A percentile compares a stretch with the other conserved stretches of the same genome.
These are phyloP conservation scores for Plemyria rubiginata DNA, from an alignment of 2,888 invertebrate species.

Conservation along the genomic window DNA sequence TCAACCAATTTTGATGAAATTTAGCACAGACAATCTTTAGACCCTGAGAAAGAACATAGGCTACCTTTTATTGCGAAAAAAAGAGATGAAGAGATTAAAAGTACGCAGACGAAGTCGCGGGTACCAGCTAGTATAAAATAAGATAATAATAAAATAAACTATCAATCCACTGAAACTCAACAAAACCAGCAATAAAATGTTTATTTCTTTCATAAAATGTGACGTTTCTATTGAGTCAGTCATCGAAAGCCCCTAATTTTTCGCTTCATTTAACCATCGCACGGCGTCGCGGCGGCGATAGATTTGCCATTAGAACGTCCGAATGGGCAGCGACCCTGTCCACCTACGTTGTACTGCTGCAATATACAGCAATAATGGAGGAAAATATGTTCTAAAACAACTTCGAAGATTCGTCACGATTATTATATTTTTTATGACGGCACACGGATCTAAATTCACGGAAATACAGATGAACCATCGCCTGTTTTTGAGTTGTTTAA, in stretches of 20 bases:
- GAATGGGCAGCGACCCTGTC: slow-evolving; percentile 48
- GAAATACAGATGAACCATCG: too few species aligned
- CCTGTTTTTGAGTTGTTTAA: too few species aligned
- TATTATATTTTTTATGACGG: too few species aligned
- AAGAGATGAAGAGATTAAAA: too few species aligned
- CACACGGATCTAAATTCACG: too few species aligned
- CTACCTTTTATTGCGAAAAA: too few species aligned
- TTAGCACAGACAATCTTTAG: too few species aligned
- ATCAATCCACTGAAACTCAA: background rate
- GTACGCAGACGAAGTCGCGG: too few species aligned
- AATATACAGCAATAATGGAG: background rate
- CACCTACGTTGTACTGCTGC: slow-evolving; percentile 49
- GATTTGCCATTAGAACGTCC: slow-evolving; percentile 75
- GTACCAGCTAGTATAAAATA: too few species aligned
- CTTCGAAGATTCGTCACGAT: too few species aligned
- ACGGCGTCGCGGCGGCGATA: slow-evolving; percentile 73
- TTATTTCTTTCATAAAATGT: slow-evolving; percentile 45
- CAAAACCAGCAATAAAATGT: slow-evolving; percentile 27
- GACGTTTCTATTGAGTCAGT: slow-evolving; percentile 58
- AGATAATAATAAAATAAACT: background rate
- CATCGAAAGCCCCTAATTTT: slow-evolving; percentile 77
- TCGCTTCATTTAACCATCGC: slow-evolving; percentile 80
- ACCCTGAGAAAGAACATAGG: too few species aligned
- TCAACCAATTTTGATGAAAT: too few species aligned
- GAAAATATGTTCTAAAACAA: background rate